phyloP scores from a whole-genome alignment of 2,113 vertebrate species.

The Corythaixoides concolor region DNA sequence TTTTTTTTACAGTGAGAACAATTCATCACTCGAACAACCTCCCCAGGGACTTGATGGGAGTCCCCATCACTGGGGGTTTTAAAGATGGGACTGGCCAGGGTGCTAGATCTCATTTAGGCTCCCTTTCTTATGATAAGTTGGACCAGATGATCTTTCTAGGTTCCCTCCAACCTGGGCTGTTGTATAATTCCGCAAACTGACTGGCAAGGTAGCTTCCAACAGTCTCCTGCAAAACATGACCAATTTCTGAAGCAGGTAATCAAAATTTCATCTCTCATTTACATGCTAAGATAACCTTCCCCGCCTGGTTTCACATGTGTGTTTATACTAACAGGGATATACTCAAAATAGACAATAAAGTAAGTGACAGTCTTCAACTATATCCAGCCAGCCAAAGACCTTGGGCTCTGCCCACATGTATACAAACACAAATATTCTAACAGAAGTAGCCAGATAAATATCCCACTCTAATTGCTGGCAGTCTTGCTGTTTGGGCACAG shows the following conservation, averaged over 20 bases:
- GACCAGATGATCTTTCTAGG: background rate
- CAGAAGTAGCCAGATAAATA: background rate
- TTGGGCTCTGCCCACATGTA: background rate
- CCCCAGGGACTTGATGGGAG: rapidly evolving
- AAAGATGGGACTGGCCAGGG: rapidly evolving
- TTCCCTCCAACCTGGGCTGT: background rate
- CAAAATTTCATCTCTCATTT: background rate
- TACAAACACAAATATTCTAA: background rate
- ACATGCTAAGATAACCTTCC: background rate
- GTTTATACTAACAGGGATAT: background rate
- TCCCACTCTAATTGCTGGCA: background rate
- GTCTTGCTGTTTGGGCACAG: background rate
- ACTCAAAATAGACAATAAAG: background rate
- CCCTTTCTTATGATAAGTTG: background rate
- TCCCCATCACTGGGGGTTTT: background rate
- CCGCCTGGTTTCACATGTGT: background rate
- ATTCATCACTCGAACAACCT: background rate
- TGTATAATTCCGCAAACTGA: background rate
- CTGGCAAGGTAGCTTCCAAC: background rate
- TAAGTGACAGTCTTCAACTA: background rate
- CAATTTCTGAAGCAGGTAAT: background rate
- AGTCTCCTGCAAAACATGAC: background rate
- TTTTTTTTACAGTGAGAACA: background rate
- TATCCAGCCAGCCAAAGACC: background rate
- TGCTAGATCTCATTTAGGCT: background rate